Conservation (phyloP, 2,113 vertebrate species). For the Sturnira hondurensis region DNA sequence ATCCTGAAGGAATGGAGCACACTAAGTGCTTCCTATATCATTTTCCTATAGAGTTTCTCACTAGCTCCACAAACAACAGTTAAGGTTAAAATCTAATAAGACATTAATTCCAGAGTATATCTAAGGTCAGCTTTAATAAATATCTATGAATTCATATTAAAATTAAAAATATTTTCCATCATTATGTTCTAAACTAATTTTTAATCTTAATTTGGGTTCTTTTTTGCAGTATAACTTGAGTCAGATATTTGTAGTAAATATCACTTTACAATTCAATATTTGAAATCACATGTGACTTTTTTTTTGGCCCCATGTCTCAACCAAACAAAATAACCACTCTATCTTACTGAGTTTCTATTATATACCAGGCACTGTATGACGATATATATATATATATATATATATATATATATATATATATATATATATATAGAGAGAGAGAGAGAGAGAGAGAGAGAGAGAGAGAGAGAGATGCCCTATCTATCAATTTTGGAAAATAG, state of each 20-base stretch:
- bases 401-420: no score
- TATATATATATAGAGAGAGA: no score
- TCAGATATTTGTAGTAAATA: not conserved
- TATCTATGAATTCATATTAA: not conserved
- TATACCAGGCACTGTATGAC: not conserved
- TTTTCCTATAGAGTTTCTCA: not conserved
- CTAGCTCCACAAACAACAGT: not conserved
- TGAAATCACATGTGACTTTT: not conserved
- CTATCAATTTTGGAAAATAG: no score
- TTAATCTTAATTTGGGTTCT: not conserved
- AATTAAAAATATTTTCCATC: not conserved
- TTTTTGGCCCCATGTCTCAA: not conserved
- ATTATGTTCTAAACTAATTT: not conserved
- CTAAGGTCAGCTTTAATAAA: conserved; percentile 57
- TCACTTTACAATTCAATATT: not conserved
- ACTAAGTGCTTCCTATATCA: not conserved
- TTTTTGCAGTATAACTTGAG: not conserved
- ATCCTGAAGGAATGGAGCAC: not conserved
- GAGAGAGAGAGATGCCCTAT: no score
- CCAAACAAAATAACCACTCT: not conserved
- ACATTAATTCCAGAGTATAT: not conserved
- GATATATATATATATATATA: no score
- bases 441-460: no score
- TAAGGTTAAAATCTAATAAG: conserved; percentile 1
- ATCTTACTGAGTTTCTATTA: not conserved